Evolutionary conservation across 1,140 invertebrate genomes (phyloP), one percentile per base, ranked within the genome.

Genomic region (Drosophila auraria): DNA sequence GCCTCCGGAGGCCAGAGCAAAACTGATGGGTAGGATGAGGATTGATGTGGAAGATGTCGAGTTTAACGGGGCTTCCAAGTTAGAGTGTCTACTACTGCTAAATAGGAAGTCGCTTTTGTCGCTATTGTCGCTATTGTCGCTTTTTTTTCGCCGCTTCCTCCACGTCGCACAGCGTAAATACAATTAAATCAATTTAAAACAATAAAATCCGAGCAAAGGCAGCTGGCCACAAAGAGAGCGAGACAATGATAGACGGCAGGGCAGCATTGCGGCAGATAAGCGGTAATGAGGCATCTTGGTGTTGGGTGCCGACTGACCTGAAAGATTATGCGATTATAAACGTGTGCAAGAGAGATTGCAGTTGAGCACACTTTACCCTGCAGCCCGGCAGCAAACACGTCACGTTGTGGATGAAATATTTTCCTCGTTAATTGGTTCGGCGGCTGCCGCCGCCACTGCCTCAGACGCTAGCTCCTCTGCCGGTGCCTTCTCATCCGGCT

Each of bases 131-230:
- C 53, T 23, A 15, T 45, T 25, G 8, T 36, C 8, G 14, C 5
- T 38, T 12, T 38, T 38, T 38, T 38, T 38, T 14, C 9, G 25
- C 33, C 45, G 42, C 45, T 73, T 74, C 65, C 69, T 73, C 69
- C 45, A 47, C 69, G 73, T 78, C 76, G 87, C 73, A 77, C 79
- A 80, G 83, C 76, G 82, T 72, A 90, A 90, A 90, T 78, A 90
- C 75, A 91, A 90, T 91, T 90, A 90, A 90, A 90, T 90, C 76
- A 90, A 90, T 90, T 90, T 82, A 90, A 90, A 89, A 90, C 82
- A 90, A 90, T 90, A 84, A 90, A 82, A 77, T 50, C 74, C 72
- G 72, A 57, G 20, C 58, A 78, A 60, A 57, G 56, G 15, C 75
- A 63, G 77, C 42, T 33, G 27, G 44, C 53, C 49, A 82, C 81